phyloP scores from a whole-genome alignment of 1,140 invertebrate genomes.

The Drosophila novamexicana region DNA sequence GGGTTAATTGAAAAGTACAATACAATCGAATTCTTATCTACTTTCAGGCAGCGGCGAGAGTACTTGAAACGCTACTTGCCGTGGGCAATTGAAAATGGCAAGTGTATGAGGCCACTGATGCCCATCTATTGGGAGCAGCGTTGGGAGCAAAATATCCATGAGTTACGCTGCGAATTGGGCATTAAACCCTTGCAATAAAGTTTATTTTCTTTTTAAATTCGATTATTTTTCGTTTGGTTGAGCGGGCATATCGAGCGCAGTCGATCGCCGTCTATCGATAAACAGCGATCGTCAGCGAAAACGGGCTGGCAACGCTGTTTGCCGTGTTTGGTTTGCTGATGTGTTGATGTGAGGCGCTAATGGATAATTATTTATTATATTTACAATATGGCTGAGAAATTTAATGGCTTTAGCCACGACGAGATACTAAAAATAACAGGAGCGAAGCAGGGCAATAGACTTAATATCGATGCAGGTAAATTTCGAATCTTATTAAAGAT shows the following conservation, averaged over 20 bases:
- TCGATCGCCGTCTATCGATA: conserved; percentile 19
- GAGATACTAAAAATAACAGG: conserved; percentile 84
- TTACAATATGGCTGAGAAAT: conserved; percentile 78
- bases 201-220: conserved; percentile 20
- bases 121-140: conserved; percentile 96
- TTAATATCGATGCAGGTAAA: conserved; percentile 60
- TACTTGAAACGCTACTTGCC: conserved; percentile 93
- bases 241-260: conserved; percentile 10
- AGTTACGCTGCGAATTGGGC: conserved; percentile 92
- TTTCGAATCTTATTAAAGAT: conserved; percentile 1
- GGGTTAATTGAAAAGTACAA: conserved; percentile 23
- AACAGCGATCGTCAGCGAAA: neutral
- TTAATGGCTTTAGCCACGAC: conserved; percentile 85
- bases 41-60: conserved; percentile 90
- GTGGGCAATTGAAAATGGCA: conserved; percentile 94
- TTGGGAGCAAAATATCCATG: conserved; percentile 94
- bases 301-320: conserved; percentile 41
- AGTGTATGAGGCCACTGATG: conserved; percentile 89
- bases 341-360: conserved; percentile 54
- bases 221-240: conserved; percentile 9
- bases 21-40: conserved; percentile 11
- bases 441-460: conserved; percentile 30
- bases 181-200: conserved; percentile 85
- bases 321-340: conserved; percentile 57
- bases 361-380: conserved; percentile 59